phyloP scores from a whole-genome alignment of 2,888 invertebrate species.

The Elysia crispata region DNA sequence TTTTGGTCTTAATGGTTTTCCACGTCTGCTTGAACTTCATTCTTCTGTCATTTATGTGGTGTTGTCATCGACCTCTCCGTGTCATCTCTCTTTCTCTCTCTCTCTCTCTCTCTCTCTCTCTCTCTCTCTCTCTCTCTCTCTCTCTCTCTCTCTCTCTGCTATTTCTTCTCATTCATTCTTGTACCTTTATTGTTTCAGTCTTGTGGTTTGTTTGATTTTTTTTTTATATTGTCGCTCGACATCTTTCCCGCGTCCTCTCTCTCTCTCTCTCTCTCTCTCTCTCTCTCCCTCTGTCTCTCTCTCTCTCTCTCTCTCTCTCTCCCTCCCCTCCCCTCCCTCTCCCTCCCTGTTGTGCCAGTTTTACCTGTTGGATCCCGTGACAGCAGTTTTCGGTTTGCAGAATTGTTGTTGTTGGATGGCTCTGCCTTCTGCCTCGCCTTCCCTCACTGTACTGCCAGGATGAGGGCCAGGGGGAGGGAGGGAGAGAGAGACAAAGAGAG shows the following conservation, averaged over 20 bases:
- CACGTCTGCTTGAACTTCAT: no score
- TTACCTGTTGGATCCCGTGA: background rate
- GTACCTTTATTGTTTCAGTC: no score
- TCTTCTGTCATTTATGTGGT: no score
- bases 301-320: background rate
- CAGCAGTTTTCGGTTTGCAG: background rate
- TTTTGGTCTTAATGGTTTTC: no score
- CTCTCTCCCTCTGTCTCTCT: background rate
- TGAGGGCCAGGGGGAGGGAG: background rate
- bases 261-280: background rate
- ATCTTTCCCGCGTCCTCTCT: constrained; percentile 2
- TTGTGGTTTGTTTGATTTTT: background rate
- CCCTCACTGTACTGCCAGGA: no score
- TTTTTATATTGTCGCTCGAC: no score
- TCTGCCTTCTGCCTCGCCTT: no score
- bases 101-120: constrained; percentile 13
- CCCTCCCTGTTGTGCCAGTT: background rate
- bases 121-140: constrained; percentile 5
- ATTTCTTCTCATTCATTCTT: background rate
- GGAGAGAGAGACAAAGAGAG: background rate
- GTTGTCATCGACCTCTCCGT: background rate
- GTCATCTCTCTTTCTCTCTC: background rate
- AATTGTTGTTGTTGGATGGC: background rate
- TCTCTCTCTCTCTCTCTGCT: constrained; percentile 1
- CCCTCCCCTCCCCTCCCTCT: background rate